phyloP scores from a whole-genome alignment of 2,113 vertebrate species.

The Tiliqua scincoides region DNA sequence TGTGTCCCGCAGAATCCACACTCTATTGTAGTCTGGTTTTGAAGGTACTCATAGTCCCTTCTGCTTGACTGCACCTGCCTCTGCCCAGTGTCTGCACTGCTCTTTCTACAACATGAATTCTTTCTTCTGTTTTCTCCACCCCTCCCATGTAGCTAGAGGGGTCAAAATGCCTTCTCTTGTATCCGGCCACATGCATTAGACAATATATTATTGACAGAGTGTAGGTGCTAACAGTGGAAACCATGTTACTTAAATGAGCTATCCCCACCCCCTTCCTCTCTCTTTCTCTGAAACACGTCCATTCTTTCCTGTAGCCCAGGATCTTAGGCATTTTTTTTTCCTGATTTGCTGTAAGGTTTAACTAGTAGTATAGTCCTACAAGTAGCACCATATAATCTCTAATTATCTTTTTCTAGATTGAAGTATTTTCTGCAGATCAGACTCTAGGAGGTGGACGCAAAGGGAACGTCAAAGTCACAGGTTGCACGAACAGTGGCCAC shows the following conservation, averaged over 20 bases:
- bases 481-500: not conserved
- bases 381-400: conserved; percentile 4
- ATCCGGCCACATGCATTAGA: accelerated
- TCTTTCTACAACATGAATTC: accelerated
- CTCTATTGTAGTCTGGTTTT: not conserved
- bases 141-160: accelerated
- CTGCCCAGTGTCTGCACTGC: accelerated
- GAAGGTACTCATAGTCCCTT: conserved; percentile 41
- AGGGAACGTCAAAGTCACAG: not conserved
- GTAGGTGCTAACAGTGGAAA: not conserved
- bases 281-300: not conserved
- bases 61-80: not conserved
- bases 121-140: not conserved
- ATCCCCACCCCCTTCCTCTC: not conserved
- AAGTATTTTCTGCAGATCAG: conserved; percentile 15
- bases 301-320: not conserved
- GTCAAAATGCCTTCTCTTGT: not conserved
- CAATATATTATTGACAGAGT: not conserved
- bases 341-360: not conserved
- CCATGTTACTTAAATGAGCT: not conserved
- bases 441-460: conserved; percentile 44
- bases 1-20: not conserved
- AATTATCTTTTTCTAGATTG: conserved; percentile 56
- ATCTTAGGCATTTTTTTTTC: not conserved
- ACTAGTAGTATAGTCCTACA: not conserved